Evolutionary conservation across 2,888 invertebrate genomes (phyloP), one percentile per base, ranked within the genome.

Genomic region (Dilophus febrilis): DNA sequence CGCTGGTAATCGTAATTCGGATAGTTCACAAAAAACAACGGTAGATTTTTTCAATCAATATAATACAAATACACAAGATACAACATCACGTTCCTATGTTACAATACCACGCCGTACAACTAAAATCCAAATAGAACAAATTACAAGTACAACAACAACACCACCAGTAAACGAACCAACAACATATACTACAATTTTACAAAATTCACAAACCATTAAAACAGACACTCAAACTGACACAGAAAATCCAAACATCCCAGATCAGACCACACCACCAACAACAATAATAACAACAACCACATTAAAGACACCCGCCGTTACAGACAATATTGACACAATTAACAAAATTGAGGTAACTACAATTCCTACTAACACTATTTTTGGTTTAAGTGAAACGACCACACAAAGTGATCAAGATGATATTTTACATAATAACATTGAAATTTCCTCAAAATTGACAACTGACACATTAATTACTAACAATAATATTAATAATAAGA

Each of bases 311-410:
- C 37, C 30, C 28, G 22, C 32, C 26, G 5, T 33, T n/a, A 29
- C 40, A 26, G 31, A 40, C 37, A 14, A 34, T 22, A 16, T 47
- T 22, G 41, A 44, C 18, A 43, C 42, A 6, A 40, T 4, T 22
- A 22, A 22, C 22, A 22, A 22, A 22, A 22, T 22, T 22, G 22
- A 22, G 22, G 22, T 22, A 22, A 22, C 22, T 22, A 22, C 4
- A 6, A 6, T 22, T 22, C 28, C 36, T 36, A 46, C 42, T 41
- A 46, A 44, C 2, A 29, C 38, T 18, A 42, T 48, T 7, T 39
- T 29, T 29, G 38, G 38, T 40, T 40, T 50, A 38, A 47, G 49
- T 33, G 16, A 33, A 14, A 14, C 33, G 14, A 12, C 10, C 10
- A 22, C 4, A 6, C 4, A 22, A 6, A 22, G 8, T 22, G 8